Evolutionary conservation across 2,797 vertebrate genomes (phyloP).

Genomic region (Caiman crocodilus): DNA sequence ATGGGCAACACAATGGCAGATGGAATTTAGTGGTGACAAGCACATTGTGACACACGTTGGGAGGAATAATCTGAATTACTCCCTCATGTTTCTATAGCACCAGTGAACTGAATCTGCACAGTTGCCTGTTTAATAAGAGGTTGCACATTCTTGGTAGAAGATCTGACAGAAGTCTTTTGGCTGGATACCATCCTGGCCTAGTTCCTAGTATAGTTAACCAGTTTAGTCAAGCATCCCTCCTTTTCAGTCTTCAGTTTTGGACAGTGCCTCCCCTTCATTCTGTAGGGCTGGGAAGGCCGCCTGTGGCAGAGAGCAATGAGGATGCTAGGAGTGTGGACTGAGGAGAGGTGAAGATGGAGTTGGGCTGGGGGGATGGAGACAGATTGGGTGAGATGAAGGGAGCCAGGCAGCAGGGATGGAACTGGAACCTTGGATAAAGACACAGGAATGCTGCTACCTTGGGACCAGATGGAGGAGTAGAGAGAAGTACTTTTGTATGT

Average conservation of each 20-base stretch:
- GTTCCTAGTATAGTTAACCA: neutral
- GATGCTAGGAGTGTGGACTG: neutral
- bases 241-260: neutral
- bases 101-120: neutral
- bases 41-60: neutral
- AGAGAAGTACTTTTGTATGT: neutral
- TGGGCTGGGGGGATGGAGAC: neutral
- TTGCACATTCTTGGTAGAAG: neutral
- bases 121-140: neutral
- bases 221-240: neutral
- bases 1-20: neutral
- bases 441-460: neutral
- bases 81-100: accelerated
- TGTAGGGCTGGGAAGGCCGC: neutral
- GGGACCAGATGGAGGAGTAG: neutral
- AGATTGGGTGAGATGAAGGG: neutral
- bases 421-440: neutral
- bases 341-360: neutral
- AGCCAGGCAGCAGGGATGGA: neutral
- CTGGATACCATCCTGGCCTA: neutral
- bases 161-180: neutral
- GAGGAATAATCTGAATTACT: neutral
- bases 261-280: neutral
- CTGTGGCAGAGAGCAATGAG: neutral
- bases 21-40: neutral